These are phyloP conservation scores for Tenthredo distinguenda DNA, from an alignment of 2,888 invertebrate genomes.

Conservation along the genomic window DNA sequence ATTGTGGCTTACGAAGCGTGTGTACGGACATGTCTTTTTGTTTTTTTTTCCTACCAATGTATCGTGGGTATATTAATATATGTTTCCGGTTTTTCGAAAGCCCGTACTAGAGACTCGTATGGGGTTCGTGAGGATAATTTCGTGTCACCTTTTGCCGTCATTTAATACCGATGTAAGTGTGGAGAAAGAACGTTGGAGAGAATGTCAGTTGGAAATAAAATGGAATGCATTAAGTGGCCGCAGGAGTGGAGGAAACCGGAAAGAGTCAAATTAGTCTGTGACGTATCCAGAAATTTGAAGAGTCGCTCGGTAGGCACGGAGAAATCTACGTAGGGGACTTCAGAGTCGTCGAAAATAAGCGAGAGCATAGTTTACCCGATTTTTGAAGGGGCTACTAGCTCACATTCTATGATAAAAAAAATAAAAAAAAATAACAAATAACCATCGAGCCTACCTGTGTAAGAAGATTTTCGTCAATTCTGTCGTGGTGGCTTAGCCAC, in stretches of 20 bases:
- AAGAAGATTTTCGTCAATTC: slow-evolving; percentile 29
- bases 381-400: neutral
- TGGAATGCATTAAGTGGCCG: slow-evolving; percentile 9
- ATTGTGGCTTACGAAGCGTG: neutral
- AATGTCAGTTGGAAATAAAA: slow-evolving; percentile 31
- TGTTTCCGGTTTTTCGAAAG: slow-evolving; percentile 24
- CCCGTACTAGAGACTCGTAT: neutral
- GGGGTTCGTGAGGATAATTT: neutral
- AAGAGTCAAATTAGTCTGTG: slow-evolving; percentile 17
- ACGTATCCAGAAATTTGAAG: neutral
- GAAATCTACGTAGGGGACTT: neutral
- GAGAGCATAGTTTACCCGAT: neutral
- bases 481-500: slow-evolving; percentile 47
- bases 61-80: neutral
- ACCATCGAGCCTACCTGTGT: neutral
- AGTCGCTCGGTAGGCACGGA: neutral
- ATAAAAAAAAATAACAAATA: neutral
- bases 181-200: neutral
- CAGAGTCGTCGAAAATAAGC: neutral
- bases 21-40: neutral
- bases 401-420: neutral
- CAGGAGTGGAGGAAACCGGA: slow-evolving; percentile 7
- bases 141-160: slow-evolving; percentile 14
- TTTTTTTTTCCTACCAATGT: neutral
- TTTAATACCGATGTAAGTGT: neutral